Percentiles rank a stretch among this genome's conserved stretches.
Evolutionary conservation across 2,797 vertebrate genomes (phyloP).

Genomic region (Lacerta bilineata): DNA sequence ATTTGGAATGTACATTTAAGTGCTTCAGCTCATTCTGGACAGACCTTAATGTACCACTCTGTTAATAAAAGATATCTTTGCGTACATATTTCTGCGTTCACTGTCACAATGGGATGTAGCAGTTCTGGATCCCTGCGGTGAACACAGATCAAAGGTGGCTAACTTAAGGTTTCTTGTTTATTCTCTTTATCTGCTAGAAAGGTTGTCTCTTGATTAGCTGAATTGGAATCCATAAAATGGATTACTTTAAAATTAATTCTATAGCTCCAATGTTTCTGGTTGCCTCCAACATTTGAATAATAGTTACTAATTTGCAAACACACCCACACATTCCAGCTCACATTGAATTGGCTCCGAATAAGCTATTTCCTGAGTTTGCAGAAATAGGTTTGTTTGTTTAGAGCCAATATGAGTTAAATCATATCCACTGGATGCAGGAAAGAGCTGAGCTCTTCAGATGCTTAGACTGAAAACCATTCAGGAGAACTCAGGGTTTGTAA

Average conservation of each 20-base stretch:
- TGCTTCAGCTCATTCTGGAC: not conserved
- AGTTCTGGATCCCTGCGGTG: not conserved
- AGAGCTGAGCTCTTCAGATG: not conserved
- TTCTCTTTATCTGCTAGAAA: not conserved
- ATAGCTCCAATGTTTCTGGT: not conserved
- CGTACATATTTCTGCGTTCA: not conserved
- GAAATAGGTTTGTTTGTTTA: not conserved
- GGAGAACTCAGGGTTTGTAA: not conserved
- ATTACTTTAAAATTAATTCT: conserved; percentile 4
- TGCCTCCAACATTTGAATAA: not conserved
- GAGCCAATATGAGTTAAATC: not conserved
- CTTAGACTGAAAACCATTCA: not conserved
- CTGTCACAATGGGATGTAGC: not conserved
- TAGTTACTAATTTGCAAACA: not conserved
- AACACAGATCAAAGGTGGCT: not conserved
- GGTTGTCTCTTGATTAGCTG: not conserved
- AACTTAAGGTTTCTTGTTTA: not conserved
- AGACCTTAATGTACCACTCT: not conserved
- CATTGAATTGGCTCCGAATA: not conserved
- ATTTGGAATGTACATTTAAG: conserved; percentile 13
- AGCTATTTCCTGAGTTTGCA: not conserved
- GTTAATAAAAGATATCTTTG: not conserved
- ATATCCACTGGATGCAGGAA: not conserved
- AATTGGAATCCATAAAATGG: too few relatives aligned
- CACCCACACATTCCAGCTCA: not conserved